A percentile compares a stretch with the other conserved stretches of the same genome.
These are phyloP conservation scores for Meliscaeva auricollis DNA, from an alignment of 2,888 invertebrate genomes.

Conservation along the genomic window DNA sequence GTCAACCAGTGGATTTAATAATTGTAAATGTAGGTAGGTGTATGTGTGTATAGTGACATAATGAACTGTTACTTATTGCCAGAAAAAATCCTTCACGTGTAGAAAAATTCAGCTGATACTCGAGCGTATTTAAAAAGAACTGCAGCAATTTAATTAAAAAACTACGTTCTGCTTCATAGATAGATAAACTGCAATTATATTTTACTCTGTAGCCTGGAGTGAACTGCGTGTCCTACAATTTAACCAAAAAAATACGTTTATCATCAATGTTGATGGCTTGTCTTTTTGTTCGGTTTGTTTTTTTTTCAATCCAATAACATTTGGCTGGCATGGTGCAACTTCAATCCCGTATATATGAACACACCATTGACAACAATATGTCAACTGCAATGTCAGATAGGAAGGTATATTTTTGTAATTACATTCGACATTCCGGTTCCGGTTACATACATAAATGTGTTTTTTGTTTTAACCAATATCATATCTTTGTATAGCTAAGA, in stretches of 20 bases:
- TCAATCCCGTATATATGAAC: constrained; percentile 16
- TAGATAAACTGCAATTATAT: background rate
- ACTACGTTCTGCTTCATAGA: no score
- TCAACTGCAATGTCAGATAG: constrained; percentile 50
- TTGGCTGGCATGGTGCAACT: background rate
- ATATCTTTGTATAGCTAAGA: background rate
- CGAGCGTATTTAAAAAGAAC: no score
- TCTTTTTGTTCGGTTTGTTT: background rate
- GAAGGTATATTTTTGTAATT: constrained; percentile 56
- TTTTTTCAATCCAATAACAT: constrained; percentile 29
- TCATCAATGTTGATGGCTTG: constrained; percentile 7
- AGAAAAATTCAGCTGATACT: no score
- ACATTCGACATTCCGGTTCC: constrained; percentile 61
- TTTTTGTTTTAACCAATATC: background rate
- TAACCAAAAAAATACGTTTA: constrained; percentile 26
- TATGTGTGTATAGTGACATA: no score
- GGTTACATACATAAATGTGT: background rate
- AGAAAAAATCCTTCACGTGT: no score
- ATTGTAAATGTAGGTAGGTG: no score
- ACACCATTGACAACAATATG: constrained; percentile 58
- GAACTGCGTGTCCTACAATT: constrained; percentile 18
- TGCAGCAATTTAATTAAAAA: no score
- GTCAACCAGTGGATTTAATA: no score
- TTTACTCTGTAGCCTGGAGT: background rate
- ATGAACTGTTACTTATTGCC: no score